These are phyloP conservation scores for Haliclona indistincta DNA, from an alignment of 37 sponge, comb jelly and placozoan genomes.

Conservation along the genomic window DNA sequence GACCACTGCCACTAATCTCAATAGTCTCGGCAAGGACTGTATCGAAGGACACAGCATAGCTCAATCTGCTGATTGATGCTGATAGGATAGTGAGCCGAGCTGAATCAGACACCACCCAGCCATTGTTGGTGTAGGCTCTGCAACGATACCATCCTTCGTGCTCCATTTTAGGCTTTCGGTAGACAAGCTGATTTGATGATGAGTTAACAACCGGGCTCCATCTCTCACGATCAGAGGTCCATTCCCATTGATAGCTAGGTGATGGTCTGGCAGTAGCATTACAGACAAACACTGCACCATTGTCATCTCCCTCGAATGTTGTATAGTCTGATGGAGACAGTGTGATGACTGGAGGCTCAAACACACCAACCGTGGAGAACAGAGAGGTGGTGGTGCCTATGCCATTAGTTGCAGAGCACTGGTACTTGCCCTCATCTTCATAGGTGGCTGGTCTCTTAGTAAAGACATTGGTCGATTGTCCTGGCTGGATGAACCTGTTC, in stretches of 20 bases:
- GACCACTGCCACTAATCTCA: neutral
- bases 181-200: constrained; percentile 17
- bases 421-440: constrained; percentile 26
- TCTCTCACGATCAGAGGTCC: neutral
- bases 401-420: constrained; percentile 19
- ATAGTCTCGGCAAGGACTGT: neutral
- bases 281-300: constrained; percentile 33
- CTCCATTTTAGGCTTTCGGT: constrained; percentile 5
- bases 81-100: constrained; percentile 21
- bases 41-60: neutral
- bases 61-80: constrained; percentile 9
- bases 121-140: constrained; percentile 15
- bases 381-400: constrained; percentile 10
- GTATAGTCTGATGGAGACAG: neutral
- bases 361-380: constrained; percentile 13
- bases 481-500: constrained; percentile 8
- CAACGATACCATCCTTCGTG: constrained; percentile 49
- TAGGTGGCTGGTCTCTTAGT: neutral
- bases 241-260: constrained; percentile 29
- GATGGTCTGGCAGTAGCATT: constrained; percentile 27
- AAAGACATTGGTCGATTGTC: neutral
- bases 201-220: constrained; percentile 1
- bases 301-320: constrained; percentile 15
- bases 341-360: constrained; percentile 16
- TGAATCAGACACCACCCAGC: constrained; percentile 7